Conservation (phyloP, 2,797 vertebrate species). For the Huso huso region DNA sequence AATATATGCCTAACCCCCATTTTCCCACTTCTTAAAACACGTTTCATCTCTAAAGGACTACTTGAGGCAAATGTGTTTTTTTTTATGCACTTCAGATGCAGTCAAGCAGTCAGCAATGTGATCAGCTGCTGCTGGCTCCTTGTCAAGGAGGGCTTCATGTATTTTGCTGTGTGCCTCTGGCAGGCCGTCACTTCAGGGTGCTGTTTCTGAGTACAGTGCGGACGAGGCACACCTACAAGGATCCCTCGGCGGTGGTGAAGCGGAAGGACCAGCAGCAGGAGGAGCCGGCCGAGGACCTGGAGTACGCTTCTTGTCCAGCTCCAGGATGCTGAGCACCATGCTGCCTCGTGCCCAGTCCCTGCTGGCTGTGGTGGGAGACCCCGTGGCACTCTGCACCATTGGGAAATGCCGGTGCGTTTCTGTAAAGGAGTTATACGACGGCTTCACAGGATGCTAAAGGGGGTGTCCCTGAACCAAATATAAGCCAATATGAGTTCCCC, state of each 20-base stretch:
- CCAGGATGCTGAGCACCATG: slow-evolving; percentile 14
- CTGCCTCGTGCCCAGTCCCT: slow-evolving; percentile 22
- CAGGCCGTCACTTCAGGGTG: slow-evolving; percentile 13
- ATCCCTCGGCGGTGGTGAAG: not conserved
- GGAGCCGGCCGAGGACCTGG: slow-evolving; percentile 13
- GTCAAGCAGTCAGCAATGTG: too few species aligned
- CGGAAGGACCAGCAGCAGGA: slow-evolving; percentile 11
- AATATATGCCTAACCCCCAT: too few species aligned
- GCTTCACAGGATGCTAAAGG: too few species aligned
- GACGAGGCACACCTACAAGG: slow-evolving; percentile 17
- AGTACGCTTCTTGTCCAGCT: slow-evolving; percentile 20
- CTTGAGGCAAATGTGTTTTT: too few species aligned
- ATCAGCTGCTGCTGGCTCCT: too few species aligned
- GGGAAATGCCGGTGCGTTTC: slow-evolving; percentile 22
- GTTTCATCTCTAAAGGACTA: too few species aligned
- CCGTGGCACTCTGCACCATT: slow-evolving; percentile 21
- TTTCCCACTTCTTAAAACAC: too few species aligned
- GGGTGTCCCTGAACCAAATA: not conserved
- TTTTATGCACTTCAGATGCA: not conserved
- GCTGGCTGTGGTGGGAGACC: slow-evolving; percentile 22
- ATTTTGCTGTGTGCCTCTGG: not conserved
- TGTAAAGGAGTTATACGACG: not conserved
- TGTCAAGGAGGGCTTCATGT: not conserved
- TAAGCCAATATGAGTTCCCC: not conserved
- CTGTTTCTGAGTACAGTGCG: slow-evolving; percentile 22